Base-by-base conservation (phyloP, 2,888 invertebrate species). In the Norana najaformis region DNA sequence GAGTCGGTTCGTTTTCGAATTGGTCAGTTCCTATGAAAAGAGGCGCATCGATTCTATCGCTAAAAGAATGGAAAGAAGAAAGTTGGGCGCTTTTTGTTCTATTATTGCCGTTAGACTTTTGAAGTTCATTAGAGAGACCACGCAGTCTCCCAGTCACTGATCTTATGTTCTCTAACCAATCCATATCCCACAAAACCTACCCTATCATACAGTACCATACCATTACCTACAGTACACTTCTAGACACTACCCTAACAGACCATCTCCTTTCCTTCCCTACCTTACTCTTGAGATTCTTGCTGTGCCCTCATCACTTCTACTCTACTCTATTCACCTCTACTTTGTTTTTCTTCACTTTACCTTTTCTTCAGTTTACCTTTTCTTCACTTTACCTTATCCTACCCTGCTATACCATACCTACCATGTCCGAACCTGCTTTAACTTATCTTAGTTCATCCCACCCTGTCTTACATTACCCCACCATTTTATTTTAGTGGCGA, bases 21-120 rank as follows among this genome's bases (percentile, higher is more conserved):
- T 69, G 30, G n/a, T 69, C 69, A 13, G 69, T 30, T 69, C 69
- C 69, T n/a, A n/a, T 69, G n/a, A 69, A 69, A 69, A 69, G n/a
- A 69, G 69, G 69, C 18, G 37, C 35, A 85, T 85, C 85, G n/a
- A 37, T 37, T 36, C 85, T 85, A 35, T 85, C 85, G 35, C 85
- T 85, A 8, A 85, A 85, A 16, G 85, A 85, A 35, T 85, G 85
- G 85, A 85, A 85, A n/a, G 11, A 36, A 6, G 85, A 85, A 85
- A 85, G 85, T 85, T 36, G 6, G 85, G 34, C 16, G 30, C 30
- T 69, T n/a, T 69, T n/a, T 69, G n/a, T 69, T 69, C n/a, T 69
- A 69, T n/a, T 69, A 11, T n/a, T n/a, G 13, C 6, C 69, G 2
- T n/a, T n/a, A n/a, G 5, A 8, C 23, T 47, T 47, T 23, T 20